Base-by-base conservation (phyloP, 2,113 vertebrate genomes). In the Copsychus sechellarum region DNA sequence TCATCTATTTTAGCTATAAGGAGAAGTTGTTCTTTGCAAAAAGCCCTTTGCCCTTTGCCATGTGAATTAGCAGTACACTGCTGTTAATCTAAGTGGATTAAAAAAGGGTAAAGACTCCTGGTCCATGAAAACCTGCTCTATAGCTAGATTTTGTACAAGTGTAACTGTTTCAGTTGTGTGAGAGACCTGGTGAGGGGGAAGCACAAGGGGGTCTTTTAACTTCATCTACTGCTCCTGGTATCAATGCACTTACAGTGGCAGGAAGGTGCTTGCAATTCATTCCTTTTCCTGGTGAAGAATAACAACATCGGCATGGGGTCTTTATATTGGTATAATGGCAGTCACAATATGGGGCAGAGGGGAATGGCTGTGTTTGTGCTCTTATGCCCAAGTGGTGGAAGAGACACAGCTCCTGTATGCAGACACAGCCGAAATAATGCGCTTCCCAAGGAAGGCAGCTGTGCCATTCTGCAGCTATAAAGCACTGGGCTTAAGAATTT, bases 51-150 rank as follows among this genome's bases (percentile, higher is more conserved):
- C 72, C 73, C 83, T 94, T 94, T 82, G 54, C 92, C 85, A 31
- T 81, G 34, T 81, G 90, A 96, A 94, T 96, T 94, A 93, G 76
- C 81, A 45, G 50, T 71, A 66, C 60, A 47, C 90, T 65, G 79
- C 74, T 88, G 85, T 90, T 96, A 92, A 81, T 94, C 96, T 95
- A 91, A 95, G 84, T 95, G 85, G 95, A 96, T 95, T 95, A 92
- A 95, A 91, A 92, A 91, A 42, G 67, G 38, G 87, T 90, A 94
- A 96, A 95, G 94, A 22, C 51, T 94, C 56, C 64, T 73, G 48
- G 81, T 73, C 51, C 79, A 21, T 95, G 88, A 90, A 93, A 96
- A 90, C 81, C 87, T 48, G 51, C 62, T 94, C 81, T 94, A 31
- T 69, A 83, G 81, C 61, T 69, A 73, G 93, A 70, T 93, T 93